These are phyloP conservation scores for Forficula auricularia DNA, from an alignment of 1,140 invertebrate species.

Conservation along the genomic window DNA sequence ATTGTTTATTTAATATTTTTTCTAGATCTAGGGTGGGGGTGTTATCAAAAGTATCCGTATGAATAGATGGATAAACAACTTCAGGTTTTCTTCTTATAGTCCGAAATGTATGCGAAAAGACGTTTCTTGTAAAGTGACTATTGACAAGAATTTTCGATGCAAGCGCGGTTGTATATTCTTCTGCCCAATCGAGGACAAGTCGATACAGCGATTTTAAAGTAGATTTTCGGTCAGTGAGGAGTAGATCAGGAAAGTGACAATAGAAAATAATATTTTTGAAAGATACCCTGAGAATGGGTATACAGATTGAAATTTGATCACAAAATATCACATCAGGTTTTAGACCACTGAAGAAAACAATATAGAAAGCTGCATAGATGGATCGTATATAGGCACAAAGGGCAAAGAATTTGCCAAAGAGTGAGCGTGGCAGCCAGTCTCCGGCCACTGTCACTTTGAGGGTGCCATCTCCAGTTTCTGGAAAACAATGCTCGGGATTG, in stretches of 20 bases:
- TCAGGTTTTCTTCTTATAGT: slow-evolving; percentile 46
- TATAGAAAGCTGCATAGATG: slow-evolving; percentile 57
- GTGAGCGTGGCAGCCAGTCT: slow-evolving; percentile 62
- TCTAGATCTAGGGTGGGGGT: slow-evolving; percentile 31
- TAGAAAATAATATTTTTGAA: slow-evolving; percentile 71
- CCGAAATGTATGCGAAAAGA: slow-evolving; percentile 73
- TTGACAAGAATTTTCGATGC: slow-evolving; percentile 88
- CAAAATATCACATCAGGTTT: slow-evolving; percentile 73
- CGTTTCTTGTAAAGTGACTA: slow-evolving; percentile 71
- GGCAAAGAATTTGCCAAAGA: slow-evolving; percentile 75
- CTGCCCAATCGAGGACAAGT: slow-evolving; percentile 75
- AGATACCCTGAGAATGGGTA: slow-evolving; percentile 59
- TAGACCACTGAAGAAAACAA: slow-evolving; percentile 32
- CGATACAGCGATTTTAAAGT: slow-evolving; percentile 66
- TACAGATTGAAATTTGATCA: slow-evolving; percentile 76
- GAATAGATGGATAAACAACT: slow-evolving; percentile 88
- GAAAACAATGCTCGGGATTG: slow-evolving; percentile 79
- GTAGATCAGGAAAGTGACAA: slow-evolving; percentile 93
- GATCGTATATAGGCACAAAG: slow-evolving; percentile 88
- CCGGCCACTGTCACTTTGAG: slow-evolving; percentile 67
- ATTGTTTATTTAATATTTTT: slow-evolving; percentile 23
- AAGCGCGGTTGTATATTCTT: slow-evolving; percentile 69
- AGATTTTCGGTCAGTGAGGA: slow-evolving; percentile 52
- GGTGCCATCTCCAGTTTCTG: slow-evolving; percentile 76
- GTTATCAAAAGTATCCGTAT: slow-evolving; percentile 56